Base-by-base conservation (phyloP, 2,797 vertebrate genomes). In the Lepidocolaptes lacrymiger region DNA sequence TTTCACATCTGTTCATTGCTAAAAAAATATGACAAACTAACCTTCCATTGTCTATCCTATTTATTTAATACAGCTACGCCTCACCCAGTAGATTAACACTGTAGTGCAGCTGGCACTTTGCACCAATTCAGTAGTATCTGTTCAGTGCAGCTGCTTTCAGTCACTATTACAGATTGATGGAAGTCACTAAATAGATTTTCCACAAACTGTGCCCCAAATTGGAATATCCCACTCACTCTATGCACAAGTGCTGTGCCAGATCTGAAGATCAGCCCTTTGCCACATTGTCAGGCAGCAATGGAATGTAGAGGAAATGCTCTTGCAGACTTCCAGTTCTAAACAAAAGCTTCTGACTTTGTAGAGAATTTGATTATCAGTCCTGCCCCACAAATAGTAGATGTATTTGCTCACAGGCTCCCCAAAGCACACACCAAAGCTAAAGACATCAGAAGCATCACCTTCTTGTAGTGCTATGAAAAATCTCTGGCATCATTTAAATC, bases 221-320 rank as follows among this genome's bases (percentile, higher is more conserved):
- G 19, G 81, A 96, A 79, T 78, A 85, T 83, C 75, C 63, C 79
- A 27, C 39, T 95, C 96, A 76, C 81, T 96, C 91, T 93, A 49
- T 16, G 4, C n/a, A 46, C 37, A 81, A 56, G 17, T 83, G 17
- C 37, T 85, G 32, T 36, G 49, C 49, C 64, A 49, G 30, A 32
- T 22, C 54, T 14, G 10, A 80, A 24, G 28, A 67, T 56, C 72
- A 83, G 37, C 24, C 62, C 46, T 78, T 86, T 62, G n/a, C 39
- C 77, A 85, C 72, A 49, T 16, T 66, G 61, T 85, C 11, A 81
- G 92, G 77, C 91, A 64, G 79, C 63, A 16, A 44, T 8, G 14
- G 18, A 43, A 88, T 21, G 14, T 5, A 74, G 56, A 81, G 19
- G 39, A 85, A 81, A 84, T 14, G 74, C n/a, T 79, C 43, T 74